Evolutionary conservation across 2,113 vertebrate species (phyloP).

Genomic region (Heterochromis multidens): DNA sequence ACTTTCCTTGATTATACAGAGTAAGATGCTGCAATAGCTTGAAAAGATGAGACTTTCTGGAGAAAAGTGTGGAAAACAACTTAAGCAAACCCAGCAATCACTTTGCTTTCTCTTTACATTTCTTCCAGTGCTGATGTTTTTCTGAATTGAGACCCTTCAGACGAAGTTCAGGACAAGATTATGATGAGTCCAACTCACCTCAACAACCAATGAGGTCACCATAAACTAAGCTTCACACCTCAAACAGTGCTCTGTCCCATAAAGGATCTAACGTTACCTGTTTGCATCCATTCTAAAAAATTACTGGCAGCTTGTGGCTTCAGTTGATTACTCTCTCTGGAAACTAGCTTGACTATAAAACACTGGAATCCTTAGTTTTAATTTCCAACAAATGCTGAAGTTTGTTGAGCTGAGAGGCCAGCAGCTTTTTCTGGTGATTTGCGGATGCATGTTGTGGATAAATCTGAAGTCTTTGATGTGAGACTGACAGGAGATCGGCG

Average conservation of each 20-base stretch:
- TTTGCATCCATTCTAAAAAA: too few species aligned
- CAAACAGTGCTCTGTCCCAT: too few species aligned
- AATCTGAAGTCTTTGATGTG: not conserved
- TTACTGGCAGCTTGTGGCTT: too few species aligned
- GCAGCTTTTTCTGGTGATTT: too few species aligned
- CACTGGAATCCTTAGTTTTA: too few species aligned
- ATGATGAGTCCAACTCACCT: not conserved
- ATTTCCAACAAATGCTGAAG: too few species aligned
- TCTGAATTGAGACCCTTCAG: not conserved
- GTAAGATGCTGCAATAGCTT: not conserved
- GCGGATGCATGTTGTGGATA: not conserved
- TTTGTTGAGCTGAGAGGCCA: too few species aligned
- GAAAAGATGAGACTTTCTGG: not conserved
- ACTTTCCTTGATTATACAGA: not conserved
- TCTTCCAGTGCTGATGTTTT: not conserved
- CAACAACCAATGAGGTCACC: not conserved
- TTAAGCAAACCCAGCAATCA: not conserved
- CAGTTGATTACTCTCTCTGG: too few species aligned
- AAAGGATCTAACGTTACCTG: too few species aligned
- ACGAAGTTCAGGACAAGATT: not conserved
- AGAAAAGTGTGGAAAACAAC: not conserved
- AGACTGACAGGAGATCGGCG: fast-evolving
- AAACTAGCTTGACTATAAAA: too few species aligned
- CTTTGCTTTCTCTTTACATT: not conserved
- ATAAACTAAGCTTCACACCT: not conserved